Evolutionary conservation across 35 echinoderm and acorn worm species (phyloP).

Genomic region (Apostichopus californicus): DNA sequence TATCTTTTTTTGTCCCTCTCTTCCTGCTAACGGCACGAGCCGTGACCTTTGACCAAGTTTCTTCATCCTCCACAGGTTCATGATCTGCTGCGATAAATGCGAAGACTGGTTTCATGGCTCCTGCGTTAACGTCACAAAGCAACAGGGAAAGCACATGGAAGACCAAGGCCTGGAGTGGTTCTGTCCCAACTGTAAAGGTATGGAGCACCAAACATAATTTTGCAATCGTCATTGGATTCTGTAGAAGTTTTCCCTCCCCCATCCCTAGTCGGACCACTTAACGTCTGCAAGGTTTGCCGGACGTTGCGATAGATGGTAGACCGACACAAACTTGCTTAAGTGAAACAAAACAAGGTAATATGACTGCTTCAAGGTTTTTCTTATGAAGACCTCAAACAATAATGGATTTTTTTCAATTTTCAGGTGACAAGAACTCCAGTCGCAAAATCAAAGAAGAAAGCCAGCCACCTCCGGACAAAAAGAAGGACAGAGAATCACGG

Average conservation of each 20-base stretch:
- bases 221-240: no score
- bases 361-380: no score
- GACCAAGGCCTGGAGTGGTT: slow-evolving; percentile 70
- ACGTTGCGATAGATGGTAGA: no score
- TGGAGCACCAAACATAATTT: no score
- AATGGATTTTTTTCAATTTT: no score
- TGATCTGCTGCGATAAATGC: slow-evolving; percentile 96
- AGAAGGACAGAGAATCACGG: slow-evolving; percentile 37
- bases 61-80: slow-evolving; percentile 69
- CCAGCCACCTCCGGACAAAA: slow-evolving; percentile 52
- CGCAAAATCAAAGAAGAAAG: slow-evolving; percentile 12
- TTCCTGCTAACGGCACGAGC: neutral
- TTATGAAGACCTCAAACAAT: no score
- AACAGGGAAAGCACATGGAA: slow-evolving; percentile 80
- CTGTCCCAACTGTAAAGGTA: slow-evolving; percentile 86
- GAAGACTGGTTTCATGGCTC: slow-evolving; percentile 97
- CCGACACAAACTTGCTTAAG: no score
- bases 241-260: no score
- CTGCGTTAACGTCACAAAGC: slow-evolving; percentile 89
- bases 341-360: no score
- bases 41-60: neutral
- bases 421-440: neutral
- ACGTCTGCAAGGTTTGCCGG: no score
- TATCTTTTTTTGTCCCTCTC: no score
- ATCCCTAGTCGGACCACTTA: no score